Evolutionary conservation across 2,888 invertebrate species (phyloP).

Genomic region (Catocala sponsa): DNA sequence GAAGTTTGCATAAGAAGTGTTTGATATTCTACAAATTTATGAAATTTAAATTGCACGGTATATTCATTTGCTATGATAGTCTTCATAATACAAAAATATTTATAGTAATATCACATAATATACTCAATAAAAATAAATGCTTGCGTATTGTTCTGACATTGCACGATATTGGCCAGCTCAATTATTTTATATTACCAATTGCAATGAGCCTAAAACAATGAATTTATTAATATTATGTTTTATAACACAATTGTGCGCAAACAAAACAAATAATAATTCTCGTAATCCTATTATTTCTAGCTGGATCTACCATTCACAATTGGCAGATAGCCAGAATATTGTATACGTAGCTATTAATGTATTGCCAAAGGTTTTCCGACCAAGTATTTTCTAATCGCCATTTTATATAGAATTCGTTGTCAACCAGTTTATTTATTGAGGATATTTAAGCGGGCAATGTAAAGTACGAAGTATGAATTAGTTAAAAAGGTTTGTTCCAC

Average conservation of each 20-base stretch:
- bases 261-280: conserved; percentile 15
- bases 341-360: conserved; percentile 1
- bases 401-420: no score
- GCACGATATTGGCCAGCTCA: not conserved
- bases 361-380: not conserved
- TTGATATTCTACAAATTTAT: no score
- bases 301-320: not conserved
- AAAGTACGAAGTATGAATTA: no score
- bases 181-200: conserved; percentile 8
- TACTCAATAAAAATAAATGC: not conserved
- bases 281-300: conserved; percentile 14
- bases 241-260: conserved; percentile 5
- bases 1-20: no score
- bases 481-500: no score
- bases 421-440: no score
- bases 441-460: no score
- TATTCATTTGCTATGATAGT: no score
- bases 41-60: no score
- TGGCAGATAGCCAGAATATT: conserved; percentile 8
- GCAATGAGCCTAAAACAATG: conserved; percentile 2
- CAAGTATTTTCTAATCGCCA: not conserved
- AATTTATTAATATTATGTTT: conserved; percentile 7
- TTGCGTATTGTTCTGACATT: conserved; percentile 2
- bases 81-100: no score
- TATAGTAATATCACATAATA: no score